Conservation (phyloP, 1,140 invertebrate species). For the Drosophila varians region DNA sequence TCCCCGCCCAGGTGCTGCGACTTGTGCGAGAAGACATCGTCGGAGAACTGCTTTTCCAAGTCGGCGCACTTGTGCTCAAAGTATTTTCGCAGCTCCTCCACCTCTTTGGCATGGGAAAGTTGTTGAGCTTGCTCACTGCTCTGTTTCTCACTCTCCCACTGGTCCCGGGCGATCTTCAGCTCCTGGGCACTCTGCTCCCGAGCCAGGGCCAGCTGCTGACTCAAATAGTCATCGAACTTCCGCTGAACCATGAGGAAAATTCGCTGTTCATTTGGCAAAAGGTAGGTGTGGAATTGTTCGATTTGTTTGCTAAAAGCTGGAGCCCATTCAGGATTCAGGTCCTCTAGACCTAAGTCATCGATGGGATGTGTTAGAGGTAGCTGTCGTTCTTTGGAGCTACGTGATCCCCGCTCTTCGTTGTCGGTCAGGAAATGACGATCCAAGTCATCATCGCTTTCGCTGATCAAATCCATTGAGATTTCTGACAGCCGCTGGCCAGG, state of each 20-base stretch:
- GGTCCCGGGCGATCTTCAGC: constrained; percentile 83
- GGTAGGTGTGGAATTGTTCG: constrained; percentile 81
- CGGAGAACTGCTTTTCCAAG: constrained; percentile 90
- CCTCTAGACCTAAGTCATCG: constrained; percentile 67
- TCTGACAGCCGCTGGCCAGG: constrained; percentile 72
- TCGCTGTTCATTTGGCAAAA: constrained; percentile 83
- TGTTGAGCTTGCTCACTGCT: constrained; percentile 84
- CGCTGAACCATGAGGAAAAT: constrained; percentile 84
- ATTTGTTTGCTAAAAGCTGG: constrained; percentile 79
- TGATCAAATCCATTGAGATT: constrained; percentile 80
- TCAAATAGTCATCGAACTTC: constrained; percentile 84
- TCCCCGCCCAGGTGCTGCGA: constrained; percentile 83
- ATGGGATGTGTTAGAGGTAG: constrained; percentile 40
- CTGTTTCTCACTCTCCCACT: constrained; percentile 70
- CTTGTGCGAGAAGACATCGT: constrained; percentile 89
- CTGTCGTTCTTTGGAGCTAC: constrained; percentile 79
- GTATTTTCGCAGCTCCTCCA: constrained; percentile 90
- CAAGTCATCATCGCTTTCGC: constrained; percentile 78
- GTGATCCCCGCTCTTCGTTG: constrained; percentile 67
- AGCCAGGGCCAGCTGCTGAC: constrained; percentile 84
- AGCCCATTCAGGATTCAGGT: constrained; percentile 67
- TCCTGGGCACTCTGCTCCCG: constrained; percentile 84
- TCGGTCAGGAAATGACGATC: constrained; percentile 73
- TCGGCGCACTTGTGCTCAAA: constrained; percentile 91
- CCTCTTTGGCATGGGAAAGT: constrained; percentile 88